Evolutionary conservation across 2,888 invertebrate genomes (phyloP), one percentile per base, ranked within the genome.

Genomic region (Idaea dimidiata): DNA sequence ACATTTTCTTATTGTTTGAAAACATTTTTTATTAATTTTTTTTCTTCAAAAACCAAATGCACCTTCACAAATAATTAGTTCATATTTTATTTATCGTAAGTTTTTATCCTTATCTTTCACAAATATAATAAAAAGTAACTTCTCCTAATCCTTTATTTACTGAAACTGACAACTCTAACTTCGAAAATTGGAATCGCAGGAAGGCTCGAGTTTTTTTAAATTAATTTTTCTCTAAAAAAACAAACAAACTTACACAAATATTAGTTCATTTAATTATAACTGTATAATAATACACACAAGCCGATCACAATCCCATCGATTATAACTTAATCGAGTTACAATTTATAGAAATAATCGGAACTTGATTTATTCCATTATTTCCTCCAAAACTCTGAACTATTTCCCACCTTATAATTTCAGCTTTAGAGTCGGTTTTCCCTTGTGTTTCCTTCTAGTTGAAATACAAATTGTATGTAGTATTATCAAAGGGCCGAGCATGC

Each of bases 311-410:
- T 85, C 81, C 80, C 78, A 84, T 86, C 89, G 89, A 90, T 89
- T 91, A 89, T 88, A 89, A 88, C 87, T 88, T 89, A 90, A 90
- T 89, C 88, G 87, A 90, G 88, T 87, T 88, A 89, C 86, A 83
- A 91, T 91, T 91, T 91, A 90, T 90, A 89, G 89, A 89, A 91
- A 91, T 91, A 91, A 91, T 89, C 88, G 87, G 85, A 82, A 84
- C 82, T 82, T 90, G 90, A 91, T 91, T 90, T 91, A 91, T 89
- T 74, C 78, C 78, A 77, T 73, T 76, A 71, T 75, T 73, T 68
- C 67, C 67, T 74, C 68, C 64, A 54, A 58, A 58, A 33, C 10
- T 24, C 0, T 58, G 65, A 2, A 58, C n/a, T 1, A 81, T 65
- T 72, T 61, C 60, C 4, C 8, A 71, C 74, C 66, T 64, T 83